phyloP scores from a whole-genome alignment of 2,797 vertebrate species.

The Phrynocephalus guinanensis region DNA sequence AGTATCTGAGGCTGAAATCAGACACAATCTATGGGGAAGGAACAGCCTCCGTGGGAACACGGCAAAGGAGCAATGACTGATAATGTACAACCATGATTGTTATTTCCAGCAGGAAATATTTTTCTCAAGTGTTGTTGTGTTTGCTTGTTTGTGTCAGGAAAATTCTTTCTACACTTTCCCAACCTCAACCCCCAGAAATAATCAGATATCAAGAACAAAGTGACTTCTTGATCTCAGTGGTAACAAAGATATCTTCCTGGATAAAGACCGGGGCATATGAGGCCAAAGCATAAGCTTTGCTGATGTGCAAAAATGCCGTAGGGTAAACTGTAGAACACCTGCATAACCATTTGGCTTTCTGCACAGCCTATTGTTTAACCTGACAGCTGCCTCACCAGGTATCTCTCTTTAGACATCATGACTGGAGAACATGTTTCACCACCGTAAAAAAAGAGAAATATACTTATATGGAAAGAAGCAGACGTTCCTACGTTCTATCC shows the following conservation, averaged over 20 bases:
- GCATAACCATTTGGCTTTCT: conserved; percentile 64
- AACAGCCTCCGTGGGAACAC: not conserved
- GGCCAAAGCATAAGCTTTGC: conserved; percentile 37
- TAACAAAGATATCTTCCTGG: conserved; percentile 45
- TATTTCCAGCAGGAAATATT: conserved; percentile 31
- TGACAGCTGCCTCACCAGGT: conserved; percentile 70
- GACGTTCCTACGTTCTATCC: conserved; percentile 50
- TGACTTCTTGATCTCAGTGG: conserved; percentile 29
- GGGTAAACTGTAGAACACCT: conserved; percentile 71
- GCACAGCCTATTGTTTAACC: conserved; percentile 72
- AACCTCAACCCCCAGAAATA: not conserved
- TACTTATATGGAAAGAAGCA: conserved; percentile 62
- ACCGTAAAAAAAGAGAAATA: conserved; percentile 28
- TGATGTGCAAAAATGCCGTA: conserved; percentile 65
- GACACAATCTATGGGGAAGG: not conserved
- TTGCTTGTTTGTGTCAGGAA: not conserved
- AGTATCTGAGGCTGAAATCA: conserved; percentile 19
- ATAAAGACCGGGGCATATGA: conserved; percentile 30
- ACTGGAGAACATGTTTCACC: conserved; percentile 70
- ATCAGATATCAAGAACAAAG: not conserved
- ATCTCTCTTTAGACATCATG: conserved; percentile 71
- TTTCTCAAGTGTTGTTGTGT: not conserved
- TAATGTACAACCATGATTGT: not conserved
- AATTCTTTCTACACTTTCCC: not conserved
- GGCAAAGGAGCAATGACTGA: not conserved